Evolutionary conservation across 2,888 invertebrate genomes (phyloP).

Genomic region (Chrysolina haemoptera): DNA sequence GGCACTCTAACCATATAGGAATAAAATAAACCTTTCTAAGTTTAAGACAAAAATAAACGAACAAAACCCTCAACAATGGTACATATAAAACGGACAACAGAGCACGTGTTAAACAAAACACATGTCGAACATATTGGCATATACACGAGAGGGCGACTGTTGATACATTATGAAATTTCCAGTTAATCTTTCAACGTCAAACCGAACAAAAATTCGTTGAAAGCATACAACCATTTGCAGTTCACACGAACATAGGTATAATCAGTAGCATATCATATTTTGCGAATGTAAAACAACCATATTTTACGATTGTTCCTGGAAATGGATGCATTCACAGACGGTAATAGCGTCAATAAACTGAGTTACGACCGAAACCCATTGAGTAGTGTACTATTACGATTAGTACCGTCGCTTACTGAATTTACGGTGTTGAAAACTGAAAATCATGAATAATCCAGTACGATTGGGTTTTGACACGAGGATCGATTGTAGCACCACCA

Average conservation of each 20-base stretch:
- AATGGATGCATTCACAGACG: conserved; percentile 31
- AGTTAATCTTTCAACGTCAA: conserved; percentile 14
- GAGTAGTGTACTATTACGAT: conserved; percentile 49
- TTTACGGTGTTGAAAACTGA: not conserved
- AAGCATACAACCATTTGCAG: conserved; percentile 14
- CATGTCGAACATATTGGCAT: conserved; percentile 16
- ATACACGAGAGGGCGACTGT: not conserved
- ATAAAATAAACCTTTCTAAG: not conserved
- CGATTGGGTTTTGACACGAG: too few relatives aligned
- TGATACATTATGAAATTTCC: conserved; percentile 5
- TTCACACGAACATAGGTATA: conserved; percentile 19
- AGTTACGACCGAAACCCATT: conserved; percentile 62
- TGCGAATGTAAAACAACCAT: conserved; percentile 35
- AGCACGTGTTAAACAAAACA: conserved; percentile 16
- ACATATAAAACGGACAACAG: not conserved
- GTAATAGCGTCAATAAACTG: conserved; percentile 55
- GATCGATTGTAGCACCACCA: too few relatives aligned
- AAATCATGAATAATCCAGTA: too few relatives aligned
- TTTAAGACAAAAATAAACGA: not conserved
- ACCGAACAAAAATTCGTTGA: conserved; percentile 16
- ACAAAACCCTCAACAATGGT: not conserved
- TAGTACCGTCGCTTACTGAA: conserved; percentile 6
- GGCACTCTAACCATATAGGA: too few relatives aligned
- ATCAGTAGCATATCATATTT: conserved; percentile 29
- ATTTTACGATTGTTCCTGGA: conserved; percentile 43